Evolutionary conservation across 2,888 invertebrate genomes (phyloP), one percentile per base, ranked within the genome.

Genomic region (Cataglyphis rosenhaueri): DNA sequence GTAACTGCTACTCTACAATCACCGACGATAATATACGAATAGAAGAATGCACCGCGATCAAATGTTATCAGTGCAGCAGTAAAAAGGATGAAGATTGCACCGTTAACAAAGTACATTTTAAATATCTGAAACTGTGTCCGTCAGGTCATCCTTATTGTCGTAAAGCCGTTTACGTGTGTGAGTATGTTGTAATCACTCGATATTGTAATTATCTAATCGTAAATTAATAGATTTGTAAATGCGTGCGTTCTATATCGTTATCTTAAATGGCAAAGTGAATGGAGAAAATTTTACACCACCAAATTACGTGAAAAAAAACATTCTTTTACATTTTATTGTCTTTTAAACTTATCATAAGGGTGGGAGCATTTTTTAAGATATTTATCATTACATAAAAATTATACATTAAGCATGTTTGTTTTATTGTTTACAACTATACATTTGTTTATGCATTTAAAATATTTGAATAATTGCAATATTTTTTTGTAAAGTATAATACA

Each of bases 11-110:
- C 10, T 38, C 18, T 6, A 57, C 38, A 57, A 35, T 18, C 3
- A 41, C 15, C 12, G n/a, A 32, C 35, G 18, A 38, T 57, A 57
- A 71, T 44, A 71, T 44, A 71, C 10, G 21, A 25, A 48, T n/a
- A 70, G 61, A 81, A 93, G 91, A 86, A 74, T 91, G 88, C 70
- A 87, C 83, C 84, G 89, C 87, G 32, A 88, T 88, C 71, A 87
- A 89, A 62, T 93, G 92, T 87, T 92, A 91, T 83, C 92, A 92
- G 84, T 92, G 92, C 76, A 89, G 86, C 57, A 93, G 91, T 73
- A 84, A 79, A 70, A 84, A 74, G 66, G 88, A 91, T 76, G 25
- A 78, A 10, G 84, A 88, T 64, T 93, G 93, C 70, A 81, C 84
- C 0, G 32, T 66, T 15, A 86, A 83, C 48, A 83, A 81, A 48